Conservation (phyloP, 2,113 vertebrate species). For the Halcyon senegalensis region DNA sequence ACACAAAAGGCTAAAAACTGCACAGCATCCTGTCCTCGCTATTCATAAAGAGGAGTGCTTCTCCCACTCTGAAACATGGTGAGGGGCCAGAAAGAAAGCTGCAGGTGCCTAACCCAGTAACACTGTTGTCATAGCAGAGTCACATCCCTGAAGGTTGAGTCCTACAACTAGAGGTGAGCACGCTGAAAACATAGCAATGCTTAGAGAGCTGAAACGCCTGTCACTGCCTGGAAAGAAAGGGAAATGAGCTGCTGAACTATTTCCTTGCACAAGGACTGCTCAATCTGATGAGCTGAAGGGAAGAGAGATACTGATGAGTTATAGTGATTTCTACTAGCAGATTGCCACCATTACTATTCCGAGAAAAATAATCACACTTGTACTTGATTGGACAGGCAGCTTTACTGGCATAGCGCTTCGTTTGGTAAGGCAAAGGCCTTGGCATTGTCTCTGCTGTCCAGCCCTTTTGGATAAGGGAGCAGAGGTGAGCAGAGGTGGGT, state of each 20-base stretch:
- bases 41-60: background rate
- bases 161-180: background rate
- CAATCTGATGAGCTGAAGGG: background rate
- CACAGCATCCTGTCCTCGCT: slow-evolving; percentile 60
- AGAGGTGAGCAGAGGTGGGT: background rate
- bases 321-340: background rate
- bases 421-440: background rate
- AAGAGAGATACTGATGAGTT: background rate
- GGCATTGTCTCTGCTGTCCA: background rate
- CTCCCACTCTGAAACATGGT: background rate
- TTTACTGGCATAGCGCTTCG: background rate
- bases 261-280: background rate
- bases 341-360: background rate
- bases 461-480: background rate
- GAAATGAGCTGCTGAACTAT: background rate
- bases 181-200: accelerated
- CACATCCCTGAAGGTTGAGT: background rate
- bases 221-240: background rate
- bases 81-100: background rate
- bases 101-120: background rate
- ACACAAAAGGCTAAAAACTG: slow-evolving; percentile 71
- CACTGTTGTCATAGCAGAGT: background rate
- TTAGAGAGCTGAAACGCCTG: background rate
- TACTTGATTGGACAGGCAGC: background rate
- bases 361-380: background rate